Evolutionary conservation across 2,797 vertebrate genomes (phyloP).

Genomic region (Florisuga fusca): DNA sequence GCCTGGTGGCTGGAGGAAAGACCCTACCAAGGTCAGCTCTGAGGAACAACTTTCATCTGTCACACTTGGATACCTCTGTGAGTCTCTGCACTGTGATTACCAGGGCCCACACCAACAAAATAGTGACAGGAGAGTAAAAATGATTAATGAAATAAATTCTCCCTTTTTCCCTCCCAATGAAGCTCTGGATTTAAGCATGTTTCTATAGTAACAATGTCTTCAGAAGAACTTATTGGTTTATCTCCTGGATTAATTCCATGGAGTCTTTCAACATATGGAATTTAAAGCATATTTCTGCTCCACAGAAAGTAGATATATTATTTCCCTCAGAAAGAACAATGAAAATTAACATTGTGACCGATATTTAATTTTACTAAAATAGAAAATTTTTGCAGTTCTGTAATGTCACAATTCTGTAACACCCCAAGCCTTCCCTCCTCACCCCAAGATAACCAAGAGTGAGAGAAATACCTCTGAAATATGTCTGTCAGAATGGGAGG

Average conservation of each 20-base stretch:
- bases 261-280: neutral
- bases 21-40: neutral
- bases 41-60: neutral
- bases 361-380: neutral
- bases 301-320: neutral
- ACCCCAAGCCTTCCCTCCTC: neutral
- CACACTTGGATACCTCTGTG: neutral
- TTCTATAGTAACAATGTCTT: conserved; percentile 38
- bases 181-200: neutral
- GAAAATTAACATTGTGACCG: neutral
- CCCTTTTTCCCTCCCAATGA: neutral
- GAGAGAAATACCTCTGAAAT: neutral
- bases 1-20: neutral
- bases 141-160: neutral
- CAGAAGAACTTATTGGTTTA: neutral
- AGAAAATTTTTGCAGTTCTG: neutral
- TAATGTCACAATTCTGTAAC: neutral
- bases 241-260: conserved; percentile 2
- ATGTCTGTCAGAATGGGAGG: neutral
- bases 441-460: neutral
- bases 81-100: neutral
- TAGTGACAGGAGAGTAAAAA: neutral
- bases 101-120: accelerated
- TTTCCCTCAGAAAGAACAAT: neutral
- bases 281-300: neutral